Conservation (phyloP, 1,140 invertebrate species). For the Linepithema humile region DNA sequence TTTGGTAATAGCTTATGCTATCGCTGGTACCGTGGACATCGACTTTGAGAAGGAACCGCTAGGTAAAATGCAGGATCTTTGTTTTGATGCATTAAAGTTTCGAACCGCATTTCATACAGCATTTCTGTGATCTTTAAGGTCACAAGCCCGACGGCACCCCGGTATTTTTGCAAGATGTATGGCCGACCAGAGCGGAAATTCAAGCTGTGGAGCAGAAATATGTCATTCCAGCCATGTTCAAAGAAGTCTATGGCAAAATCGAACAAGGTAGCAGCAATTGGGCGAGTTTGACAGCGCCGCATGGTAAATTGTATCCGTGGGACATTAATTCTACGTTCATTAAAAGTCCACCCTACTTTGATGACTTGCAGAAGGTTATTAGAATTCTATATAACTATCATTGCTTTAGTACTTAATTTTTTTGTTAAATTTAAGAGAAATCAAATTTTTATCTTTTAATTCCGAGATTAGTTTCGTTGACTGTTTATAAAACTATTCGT, state of each 20-base stretch:
- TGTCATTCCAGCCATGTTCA: slow-evolving; percentile 99
- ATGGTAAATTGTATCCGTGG: slow-evolving; percentile 96
- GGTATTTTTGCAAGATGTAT: slow-evolving; percentile 96
- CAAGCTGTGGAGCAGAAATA: slow-evolving; percentile 94
- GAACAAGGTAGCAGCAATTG: slow-evolving; percentile 94
- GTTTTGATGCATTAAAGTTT: no score
- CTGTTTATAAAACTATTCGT: no score
- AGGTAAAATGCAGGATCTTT: slow-evolving; percentile 84
- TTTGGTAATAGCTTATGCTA: slow-evolving; percentile 97
- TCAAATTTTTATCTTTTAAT: background rate
- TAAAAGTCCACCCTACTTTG: slow-evolving; percentile 98
- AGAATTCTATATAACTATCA: background rate
- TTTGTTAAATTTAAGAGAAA: background rate
- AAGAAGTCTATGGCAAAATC: slow-evolving; percentile 95
- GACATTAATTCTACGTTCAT: slow-evolving; percentile 97
- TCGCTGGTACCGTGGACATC: slow-evolving; percentile 96
- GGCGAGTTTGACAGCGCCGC: slow-evolving; percentile 92
- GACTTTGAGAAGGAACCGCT: slow-evolving; percentile 96
- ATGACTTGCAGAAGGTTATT: slow-evolving; percentile 90
- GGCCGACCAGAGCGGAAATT: slow-evolving; percentile 96
- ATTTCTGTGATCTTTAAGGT: slow-evolving; percentile 83
- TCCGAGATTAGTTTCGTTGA: background rate
- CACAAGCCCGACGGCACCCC: slow-evolving; percentile 88
- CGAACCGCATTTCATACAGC: no score
- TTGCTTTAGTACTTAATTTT: background rate